Evolutionary conservation across 2,888 invertebrate species (phyloP), one percentile per base, ranked within the genome.

Genomic region (Macrophya alboannulata): DNA sequence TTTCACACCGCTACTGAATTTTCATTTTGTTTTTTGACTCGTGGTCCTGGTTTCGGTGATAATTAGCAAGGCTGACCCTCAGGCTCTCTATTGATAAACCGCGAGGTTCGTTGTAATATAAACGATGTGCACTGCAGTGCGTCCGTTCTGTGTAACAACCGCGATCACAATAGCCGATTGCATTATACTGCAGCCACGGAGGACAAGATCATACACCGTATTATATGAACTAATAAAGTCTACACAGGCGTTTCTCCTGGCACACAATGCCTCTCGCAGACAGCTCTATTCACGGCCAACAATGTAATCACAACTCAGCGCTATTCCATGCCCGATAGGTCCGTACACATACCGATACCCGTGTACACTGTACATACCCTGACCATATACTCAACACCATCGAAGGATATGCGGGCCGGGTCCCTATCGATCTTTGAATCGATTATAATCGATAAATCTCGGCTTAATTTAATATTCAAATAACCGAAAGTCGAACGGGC

Each of bases 221-320:
- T 81, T 81, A 81, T 81, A 62, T 81, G 81, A 81, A 81, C 81
- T 81, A 81, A 81, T 81, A 81, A 81, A 81, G 81, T 81, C 81
- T 81, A 81, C 81, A 81, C 81, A 90, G 89, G 89, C 89, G 86
- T 87, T 86, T 87, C 86, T 87, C 85, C 86, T 87, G 87, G 87
- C 86, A 81, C 89, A 89, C 90, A 90, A 89, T 89, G 88, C 88
- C 87, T 88, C 88, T 89, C 86, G 89, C 89, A 90, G 89, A 90
- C 90, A 89, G 89, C 90, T 91, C 90, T 90, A 91, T 90, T 91
- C 90, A 91, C 85, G 87, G 88, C 86, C 90, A 90, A 91, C 91
- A 91, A 91, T 91, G 89, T 89, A 90, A 91, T 91, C 91, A 91
- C 91, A 91, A 90, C 91, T 91, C 91, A 91, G 91, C 91, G 88